These are phyloP conservation scores for Danio albolineatus DNA, from an alignment of 2,797 vertebrate species.

Conservation along the genomic window DNA sequence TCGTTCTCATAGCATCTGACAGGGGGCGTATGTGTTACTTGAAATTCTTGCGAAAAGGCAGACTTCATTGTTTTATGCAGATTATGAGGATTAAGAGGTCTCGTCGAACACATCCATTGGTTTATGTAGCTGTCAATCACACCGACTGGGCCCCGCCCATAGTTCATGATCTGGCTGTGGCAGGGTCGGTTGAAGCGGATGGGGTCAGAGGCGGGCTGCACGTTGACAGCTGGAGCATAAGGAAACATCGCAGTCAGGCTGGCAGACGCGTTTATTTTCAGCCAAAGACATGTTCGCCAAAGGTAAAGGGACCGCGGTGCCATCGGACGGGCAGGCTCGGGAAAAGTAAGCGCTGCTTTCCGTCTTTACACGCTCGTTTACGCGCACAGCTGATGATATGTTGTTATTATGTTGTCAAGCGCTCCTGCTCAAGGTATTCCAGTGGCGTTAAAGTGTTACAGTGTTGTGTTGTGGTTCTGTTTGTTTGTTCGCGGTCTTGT, in stretches of 20 bases:
- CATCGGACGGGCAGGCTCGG: constrained; percentile 87
- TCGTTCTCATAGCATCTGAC: not conserved
- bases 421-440: not conserved
- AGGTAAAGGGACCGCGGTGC: constrained; percentile 86
- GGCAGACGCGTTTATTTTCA: constrained; percentile 26
- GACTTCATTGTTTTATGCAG: not conserved
- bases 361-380: constrained; percentile 6
- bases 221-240: constrained; percentile 81
- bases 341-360: constrained; percentile 81
- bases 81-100: constrained; percentile 6
- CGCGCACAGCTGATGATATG: constrained; percentile 18
- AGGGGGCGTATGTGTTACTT: too few relatives aligned
- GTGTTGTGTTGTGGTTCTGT: not conserved
- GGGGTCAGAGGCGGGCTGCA: constrained; percentile 80
- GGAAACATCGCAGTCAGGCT: constrained; percentile 61
- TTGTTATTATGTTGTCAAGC: constrained; percentile 12
- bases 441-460: not conserved
- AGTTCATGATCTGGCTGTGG: constrained; percentile 65
- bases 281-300: constrained; percentile 83
- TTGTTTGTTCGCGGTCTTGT: too few relatives aligned
- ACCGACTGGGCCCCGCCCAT: constrained; percentile 49
- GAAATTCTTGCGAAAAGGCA: not conserved
- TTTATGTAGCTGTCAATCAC: constrained; percentile 52
- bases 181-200: constrained; percentile 83
- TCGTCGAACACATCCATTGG: constrained; percentile 52